These are phyloP conservation scores for Erebia palarica DNA, from an alignment of 2,888 invertebrate genomes.

Conservation along the genomic window DNA sequence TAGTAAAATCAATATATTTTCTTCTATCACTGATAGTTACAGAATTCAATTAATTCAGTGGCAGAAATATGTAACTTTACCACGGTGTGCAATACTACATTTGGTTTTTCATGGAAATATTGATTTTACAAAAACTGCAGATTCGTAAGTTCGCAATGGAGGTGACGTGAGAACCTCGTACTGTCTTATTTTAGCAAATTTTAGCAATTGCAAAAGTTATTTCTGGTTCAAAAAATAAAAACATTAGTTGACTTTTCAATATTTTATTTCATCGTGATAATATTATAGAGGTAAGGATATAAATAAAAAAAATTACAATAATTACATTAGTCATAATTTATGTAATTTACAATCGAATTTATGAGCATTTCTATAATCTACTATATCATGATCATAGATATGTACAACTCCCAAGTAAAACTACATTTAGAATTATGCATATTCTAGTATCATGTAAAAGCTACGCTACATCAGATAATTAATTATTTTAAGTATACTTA, in stretches of 20 bases:
- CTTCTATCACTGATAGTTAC: too few species aligned
- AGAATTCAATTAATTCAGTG: too few species aligned
- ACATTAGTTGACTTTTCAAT: constrained; percentile 44
- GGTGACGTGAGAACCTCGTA: too few species aligned
- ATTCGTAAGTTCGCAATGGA: too few species aligned
- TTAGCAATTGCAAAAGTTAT: too few species aligned
- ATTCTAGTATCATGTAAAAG: constrained; percentile 62
- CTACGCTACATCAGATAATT: constrained; percentile 49
- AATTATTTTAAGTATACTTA: not conserved
- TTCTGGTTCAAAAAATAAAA: not conserved
- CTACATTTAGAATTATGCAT: constrained; percentile 36
- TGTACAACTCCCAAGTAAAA: constrained; percentile 63
- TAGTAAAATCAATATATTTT: too few species aligned
- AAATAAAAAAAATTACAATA: constrained; percentile 74
- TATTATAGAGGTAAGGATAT: constrained; percentile 78
- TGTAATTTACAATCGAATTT: constrained; percentile 66
- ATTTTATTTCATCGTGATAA: constrained; percentile 76
- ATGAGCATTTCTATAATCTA: constrained; percentile 69
- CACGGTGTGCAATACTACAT: too few species aligned
- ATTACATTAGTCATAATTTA: constrained; percentile 45
- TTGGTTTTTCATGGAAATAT: too few species aligned
- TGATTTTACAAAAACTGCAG: too few species aligned
- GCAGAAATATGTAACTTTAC: too few species aligned
- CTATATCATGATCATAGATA: constrained; percentile 66
- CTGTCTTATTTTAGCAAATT: too few species aligned